phyloP scores from a whole-genome alignment of 2,888 invertebrate species.

The Azorinus chamasolen region DNA sequence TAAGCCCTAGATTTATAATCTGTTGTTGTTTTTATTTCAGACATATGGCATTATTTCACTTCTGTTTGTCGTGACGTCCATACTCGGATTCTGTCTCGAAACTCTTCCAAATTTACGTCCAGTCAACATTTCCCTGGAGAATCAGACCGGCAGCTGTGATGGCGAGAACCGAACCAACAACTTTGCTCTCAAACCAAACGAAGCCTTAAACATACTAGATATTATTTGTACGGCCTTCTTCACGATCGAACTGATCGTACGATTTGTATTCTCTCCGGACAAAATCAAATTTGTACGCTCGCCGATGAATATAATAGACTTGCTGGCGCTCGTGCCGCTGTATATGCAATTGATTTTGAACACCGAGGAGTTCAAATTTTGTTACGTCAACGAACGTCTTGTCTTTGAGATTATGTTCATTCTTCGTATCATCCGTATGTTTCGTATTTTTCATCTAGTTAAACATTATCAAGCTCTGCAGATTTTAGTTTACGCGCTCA shows the following conservation, averaged over 20 bases:
- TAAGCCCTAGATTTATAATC: too few relatives aligned
- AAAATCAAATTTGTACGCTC: conserved; percentile 81
- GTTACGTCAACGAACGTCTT: conserved; percentile 81
- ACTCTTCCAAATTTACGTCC: conserved; percentile 80
- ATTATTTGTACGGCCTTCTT: conserved; percentile 85
- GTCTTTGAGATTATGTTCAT: conserved; percentile 86
- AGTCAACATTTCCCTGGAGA: conserved; percentile 48
- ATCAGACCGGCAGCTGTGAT: conserved; percentile 57
- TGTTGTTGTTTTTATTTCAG: conserved; percentile 69
- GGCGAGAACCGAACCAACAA: conserved; percentile 54
- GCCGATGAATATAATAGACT: conserved; percentile 85
- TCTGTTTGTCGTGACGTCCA: conserved; percentile 83
- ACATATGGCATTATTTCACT: conserved; percentile 83
- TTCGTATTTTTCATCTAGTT: conserved; percentile 87
- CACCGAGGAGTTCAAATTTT: conserved; percentile 77
- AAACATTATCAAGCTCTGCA: conserved; percentile 87
- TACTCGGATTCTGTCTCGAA: conserved; percentile 84
- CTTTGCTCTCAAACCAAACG: conserved; percentile 69
- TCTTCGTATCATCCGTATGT: conserved; percentile 87
- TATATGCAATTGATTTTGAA: conserved; percentile 84
- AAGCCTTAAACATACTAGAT: conserved; percentile 80
- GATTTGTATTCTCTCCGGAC: conserved; percentile 83
- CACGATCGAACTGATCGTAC: conserved; percentile 82
- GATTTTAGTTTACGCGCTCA: conserved; percentile 87
- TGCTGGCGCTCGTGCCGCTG: conserved; percentile 84